These are phyloP conservation scores for Ommatoiulus sabulosus DNA, from an alignment of 2,888 invertebrate species.

Conservation along the genomic window DNA sequence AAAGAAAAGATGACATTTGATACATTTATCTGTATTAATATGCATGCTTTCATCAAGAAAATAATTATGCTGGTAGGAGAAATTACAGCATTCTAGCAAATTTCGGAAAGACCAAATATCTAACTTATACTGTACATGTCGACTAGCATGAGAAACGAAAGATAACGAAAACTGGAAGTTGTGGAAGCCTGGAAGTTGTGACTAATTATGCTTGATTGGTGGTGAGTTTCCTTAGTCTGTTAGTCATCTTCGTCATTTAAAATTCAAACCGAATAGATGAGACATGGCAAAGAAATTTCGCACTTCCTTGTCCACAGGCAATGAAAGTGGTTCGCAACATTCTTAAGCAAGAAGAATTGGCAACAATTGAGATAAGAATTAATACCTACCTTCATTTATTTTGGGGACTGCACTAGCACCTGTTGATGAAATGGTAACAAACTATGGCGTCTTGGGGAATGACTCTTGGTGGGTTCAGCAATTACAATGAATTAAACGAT, in stretches of 20 bases:
- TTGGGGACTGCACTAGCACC: not conserved
- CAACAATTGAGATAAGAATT: not conserved
- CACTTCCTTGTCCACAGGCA: not conserved
- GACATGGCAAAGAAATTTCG: not conserved
- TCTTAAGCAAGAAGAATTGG: not conserved
- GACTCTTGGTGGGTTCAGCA: not conserved
- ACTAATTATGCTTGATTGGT: not conserved
- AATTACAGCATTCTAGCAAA: too few species aligned
- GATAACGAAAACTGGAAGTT: too few species aligned
- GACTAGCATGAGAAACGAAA: too few species aligned
- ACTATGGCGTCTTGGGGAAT: not conserved
- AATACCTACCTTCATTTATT: not conserved
- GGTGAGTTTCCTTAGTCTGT: not conserved
- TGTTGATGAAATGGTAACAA: not conserved
- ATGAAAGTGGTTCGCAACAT: not conserved
- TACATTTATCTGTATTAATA: too few species aligned
- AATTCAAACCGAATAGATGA: not conserved
- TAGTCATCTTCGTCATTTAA: not conserved
- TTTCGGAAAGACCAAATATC: too few species aligned
- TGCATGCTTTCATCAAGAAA: too few species aligned
- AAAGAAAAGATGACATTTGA: too few species aligned
- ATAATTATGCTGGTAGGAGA: not conserved
- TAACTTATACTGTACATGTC: too few species aligned
- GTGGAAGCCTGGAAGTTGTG: not conserved
- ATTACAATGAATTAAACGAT: not conserved